Conservation (phyloP, 92 coral and sea anemone genomes). For the Hydrozoanthus gracilis region DNA sequence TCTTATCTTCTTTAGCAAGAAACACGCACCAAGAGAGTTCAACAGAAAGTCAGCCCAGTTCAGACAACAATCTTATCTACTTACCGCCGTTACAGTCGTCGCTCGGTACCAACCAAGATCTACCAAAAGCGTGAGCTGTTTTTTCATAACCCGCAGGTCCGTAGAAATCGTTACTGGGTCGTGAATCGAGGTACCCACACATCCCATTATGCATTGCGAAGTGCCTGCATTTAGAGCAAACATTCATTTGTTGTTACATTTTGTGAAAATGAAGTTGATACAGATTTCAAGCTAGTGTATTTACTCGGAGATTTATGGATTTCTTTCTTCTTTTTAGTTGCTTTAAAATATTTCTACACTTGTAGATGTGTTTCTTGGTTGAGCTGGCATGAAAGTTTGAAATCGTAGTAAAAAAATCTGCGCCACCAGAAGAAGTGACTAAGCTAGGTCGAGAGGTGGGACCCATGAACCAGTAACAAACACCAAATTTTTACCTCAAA, state of each 20-base stretch:
- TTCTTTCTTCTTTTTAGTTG: no score
- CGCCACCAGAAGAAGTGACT: no score
- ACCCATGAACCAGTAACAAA: no score
- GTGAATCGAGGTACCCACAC: slow-evolving; percentile 24
- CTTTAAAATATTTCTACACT: no score
- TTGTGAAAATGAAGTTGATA: not conserved
- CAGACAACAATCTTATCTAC: not conserved
- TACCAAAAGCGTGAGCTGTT: slow-evolving; percentile 25
- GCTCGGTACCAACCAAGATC: slow-evolving; percentile 14
- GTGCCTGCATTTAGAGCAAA: not conserved
- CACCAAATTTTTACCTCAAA: no score
- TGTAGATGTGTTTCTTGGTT: no score
- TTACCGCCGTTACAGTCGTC: slow-evolving; percentile 36
- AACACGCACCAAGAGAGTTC: no score
- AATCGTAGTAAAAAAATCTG: no score
- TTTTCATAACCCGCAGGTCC: slow-evolving; percentile 11
- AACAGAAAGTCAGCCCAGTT: no score
- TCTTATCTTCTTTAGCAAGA: no score
- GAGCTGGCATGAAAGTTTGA: no score
- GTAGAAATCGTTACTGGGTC: slow-evolving; percentile 34
- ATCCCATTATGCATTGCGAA: slow-evolving; percentile 20
- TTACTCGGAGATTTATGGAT: not conserved
- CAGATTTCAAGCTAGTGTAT: not conserved
- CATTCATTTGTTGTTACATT: not conserved
- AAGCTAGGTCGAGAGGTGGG: no score